These are phyloP conservation scores for Chloromyia formosa DNA, from an alignment of 2,888 invertebrate genomes.

Conservation along the genomic window DNA sequence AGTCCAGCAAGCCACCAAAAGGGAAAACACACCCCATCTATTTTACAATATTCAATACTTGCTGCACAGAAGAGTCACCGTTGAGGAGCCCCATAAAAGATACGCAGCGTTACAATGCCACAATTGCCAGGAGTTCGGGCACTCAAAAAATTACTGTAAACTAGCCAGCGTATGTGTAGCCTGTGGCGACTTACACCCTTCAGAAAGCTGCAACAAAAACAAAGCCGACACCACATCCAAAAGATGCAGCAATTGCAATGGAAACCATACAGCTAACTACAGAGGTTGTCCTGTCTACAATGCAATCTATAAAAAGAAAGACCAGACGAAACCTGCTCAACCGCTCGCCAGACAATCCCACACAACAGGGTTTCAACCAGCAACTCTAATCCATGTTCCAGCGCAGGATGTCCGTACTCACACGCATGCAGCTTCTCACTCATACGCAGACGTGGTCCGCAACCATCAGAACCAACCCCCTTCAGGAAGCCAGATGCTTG, in stretches of 20 bases:
- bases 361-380: too few species aligned
- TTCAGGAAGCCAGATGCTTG: too few species aligned
- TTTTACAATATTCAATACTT: slow-evolving; percentile 4
- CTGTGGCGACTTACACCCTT: not conserved
- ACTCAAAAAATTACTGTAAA: slow-evolving; percentile 25
- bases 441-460: not conserved
- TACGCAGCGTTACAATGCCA: not conserved
- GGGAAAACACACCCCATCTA: slow-evolving; percentile 24
- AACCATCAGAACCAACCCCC: not conserved
- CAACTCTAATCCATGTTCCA: too few species aligned
- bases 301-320: not conserved
- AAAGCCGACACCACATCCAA: not conserved
- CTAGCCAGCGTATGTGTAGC: not conserved
- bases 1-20: not conserved
- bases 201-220: not conserved
- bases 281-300: slow-evolving; percentile 7
- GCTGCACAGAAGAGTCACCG: slow-evolving; percentile 23
- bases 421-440: too few species aligned
- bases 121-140: slow-evolving; percentile 40
- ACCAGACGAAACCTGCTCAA: too few species aligned
- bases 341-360: too few species aligned
- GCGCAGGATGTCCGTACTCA: too few species aligned
- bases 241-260: slow-evolving; percentile 25
- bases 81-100: slow-evolving; percentile 17
- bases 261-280: slow-evolving; percentile 25